Conservation (phyloP, 1,140 invertebrate genomes). For the Diachasmimorpha longicaudata region DNA sequence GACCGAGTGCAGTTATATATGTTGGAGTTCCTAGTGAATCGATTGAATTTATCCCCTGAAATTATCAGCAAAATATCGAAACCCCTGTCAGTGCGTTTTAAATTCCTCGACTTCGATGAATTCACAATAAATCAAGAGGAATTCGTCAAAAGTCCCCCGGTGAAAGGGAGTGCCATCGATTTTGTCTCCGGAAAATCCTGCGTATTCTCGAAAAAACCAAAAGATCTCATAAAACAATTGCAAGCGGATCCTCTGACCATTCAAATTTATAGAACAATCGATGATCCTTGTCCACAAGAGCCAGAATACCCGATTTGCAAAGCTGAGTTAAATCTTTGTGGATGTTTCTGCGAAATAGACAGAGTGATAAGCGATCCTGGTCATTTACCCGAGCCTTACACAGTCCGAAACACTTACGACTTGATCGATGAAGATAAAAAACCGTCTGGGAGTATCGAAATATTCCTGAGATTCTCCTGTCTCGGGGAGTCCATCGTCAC, state of each 20-base stretch:
- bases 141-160: conserved; percentile 16
- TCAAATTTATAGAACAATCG: background rate
- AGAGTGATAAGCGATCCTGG: conserved; percentile 13
- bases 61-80: background rate
- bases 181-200: conserved; percentile 32
- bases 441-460: conserved; percentile 22
- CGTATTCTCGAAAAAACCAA: conserved; percentile 29
- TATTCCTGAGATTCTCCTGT: conserved; percentile 30
- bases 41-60: conserved; percentile 9
- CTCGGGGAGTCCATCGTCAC: conserved; percentile 37
- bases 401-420: conserved; percentile 23
- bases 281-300: background rate
- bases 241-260: conserved; percentile 22
- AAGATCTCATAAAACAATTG: conserved; percentile 25
- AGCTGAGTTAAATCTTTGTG: conserved; percentile 14
- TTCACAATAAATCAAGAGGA: conserved; percentile 34
- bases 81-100: conserved; percentile 26
- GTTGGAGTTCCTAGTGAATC: conserved; percentile 31
- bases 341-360: conserved; percentile 26
- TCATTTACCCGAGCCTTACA: conserved; percentile 26
- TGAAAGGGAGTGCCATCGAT: conserved; percentile 13
- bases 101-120: conserved; percentile 31
- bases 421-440: conserved; percentile 20
- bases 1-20: conserved; percentile 31
- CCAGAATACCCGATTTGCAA: conserved; percentile 18